phyloP scores from a whole-genome alignment of 35 echinoderm and acorn worm species.

The Lytechinus pictus region DNA sequence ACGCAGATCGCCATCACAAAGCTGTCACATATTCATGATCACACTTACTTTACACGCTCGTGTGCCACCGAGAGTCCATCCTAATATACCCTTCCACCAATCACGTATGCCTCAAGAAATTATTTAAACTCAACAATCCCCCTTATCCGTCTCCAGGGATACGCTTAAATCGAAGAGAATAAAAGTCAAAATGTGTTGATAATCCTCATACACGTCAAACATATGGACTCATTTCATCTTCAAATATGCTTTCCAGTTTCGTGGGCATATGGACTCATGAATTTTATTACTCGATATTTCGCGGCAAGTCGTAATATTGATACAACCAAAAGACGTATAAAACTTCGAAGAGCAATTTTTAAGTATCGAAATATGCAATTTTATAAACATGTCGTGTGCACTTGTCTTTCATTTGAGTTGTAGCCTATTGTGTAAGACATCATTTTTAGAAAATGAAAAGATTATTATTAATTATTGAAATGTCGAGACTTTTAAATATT shows the following conservation, averaged over 20 bases:
- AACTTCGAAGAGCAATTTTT: background rate
- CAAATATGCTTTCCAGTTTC: background rate
- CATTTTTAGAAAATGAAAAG: too few species aligned
- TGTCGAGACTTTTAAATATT: too few species aligned
- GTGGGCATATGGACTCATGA: background rate
- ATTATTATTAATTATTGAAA: too few species aligned
- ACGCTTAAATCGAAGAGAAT: background rate
- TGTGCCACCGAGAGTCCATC: background rate
- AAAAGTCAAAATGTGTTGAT: constrained; percentile 16
- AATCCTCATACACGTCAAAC: constrained; percentile 43
- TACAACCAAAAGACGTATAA: background rate
- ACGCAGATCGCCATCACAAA: background rate
- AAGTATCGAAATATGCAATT: background rate
- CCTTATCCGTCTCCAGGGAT: background rate
- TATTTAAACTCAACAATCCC: background rate
- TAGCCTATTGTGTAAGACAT: too few species aligned
- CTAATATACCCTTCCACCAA: background rate
- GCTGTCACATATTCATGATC: constrained; percentile 11
- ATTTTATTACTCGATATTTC: background rate
- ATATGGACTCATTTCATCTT: constrained; percentile 9
- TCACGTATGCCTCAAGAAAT: background rate
- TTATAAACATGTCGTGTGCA: background rate
- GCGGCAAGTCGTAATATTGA: background rate
- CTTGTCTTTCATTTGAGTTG: background rate
- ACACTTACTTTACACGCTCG: background rate